These are phyloP conservation scores for Sialis lutaria DNA, from an alignment of 2,888 invertebrate genomes.

Conservation along the genomic window DNA sequence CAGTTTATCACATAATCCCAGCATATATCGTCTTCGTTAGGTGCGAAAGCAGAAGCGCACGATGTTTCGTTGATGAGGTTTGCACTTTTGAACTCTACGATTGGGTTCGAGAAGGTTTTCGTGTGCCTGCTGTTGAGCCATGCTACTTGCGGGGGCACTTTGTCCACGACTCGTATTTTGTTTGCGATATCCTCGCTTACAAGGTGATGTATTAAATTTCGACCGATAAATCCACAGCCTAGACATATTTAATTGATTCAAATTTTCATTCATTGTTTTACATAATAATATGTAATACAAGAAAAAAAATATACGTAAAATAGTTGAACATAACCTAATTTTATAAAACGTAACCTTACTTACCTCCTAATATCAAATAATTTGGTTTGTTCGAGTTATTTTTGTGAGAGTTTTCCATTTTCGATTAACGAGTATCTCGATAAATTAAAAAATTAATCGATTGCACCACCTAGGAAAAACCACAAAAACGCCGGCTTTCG, in stretches of 20 bases:
- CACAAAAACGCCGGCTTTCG: too few relatives aligned
- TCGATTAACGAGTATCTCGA: too few relatives aligned
- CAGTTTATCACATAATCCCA: conserved; percentile 78
- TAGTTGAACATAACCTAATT: neutral
- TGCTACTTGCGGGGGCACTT: conserved; percentile 84
- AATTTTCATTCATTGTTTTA: too few relatives aligned
- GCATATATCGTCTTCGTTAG: conserved; percentile 31
- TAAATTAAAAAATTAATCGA: too few relatives aligned
- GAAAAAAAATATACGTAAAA: neutral
- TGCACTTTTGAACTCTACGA: conserved; percentile 78
- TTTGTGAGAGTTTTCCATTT: too few relatives aligned
- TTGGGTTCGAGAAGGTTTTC: conserved; percentile 51
- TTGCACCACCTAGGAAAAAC: too few relatives aligned
- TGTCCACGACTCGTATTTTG: conserved; percentile 69
- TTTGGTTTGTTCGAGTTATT: conserved; percentile 11
- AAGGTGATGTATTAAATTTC: conserved; percentile 70
- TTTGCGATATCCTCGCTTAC: conserved; percentile 59
- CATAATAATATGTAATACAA: too few relatives aligned
- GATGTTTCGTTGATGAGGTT: conserved; percentile 80
- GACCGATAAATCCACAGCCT: conserved; percentile 91
- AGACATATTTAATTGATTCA: conserved; percentile 12
- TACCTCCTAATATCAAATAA: conserved; percentile 18
- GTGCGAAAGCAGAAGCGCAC: conserved; percentile 57
- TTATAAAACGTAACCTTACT: conserved; percentile 4
- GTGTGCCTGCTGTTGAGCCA: conserved; percentile 67